Evolutionary conservation across 2,113 vertebrate species (phyloP), one percentile per base, ranked within the genome.

Genomic region (Panthera uncia): DNA sequence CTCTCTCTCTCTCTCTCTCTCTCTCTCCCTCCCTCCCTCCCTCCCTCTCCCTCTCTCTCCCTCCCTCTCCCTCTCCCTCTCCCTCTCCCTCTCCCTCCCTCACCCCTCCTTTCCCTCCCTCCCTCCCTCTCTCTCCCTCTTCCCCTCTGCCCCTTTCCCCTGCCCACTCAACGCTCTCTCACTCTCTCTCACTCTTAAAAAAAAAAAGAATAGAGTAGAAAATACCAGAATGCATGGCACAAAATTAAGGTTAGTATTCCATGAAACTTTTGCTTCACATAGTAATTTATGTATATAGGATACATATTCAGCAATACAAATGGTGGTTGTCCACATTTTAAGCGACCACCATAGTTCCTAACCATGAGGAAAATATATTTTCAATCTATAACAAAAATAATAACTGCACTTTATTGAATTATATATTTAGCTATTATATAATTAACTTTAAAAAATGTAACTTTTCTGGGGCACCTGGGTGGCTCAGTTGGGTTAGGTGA

Each of bases 331-430:
- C 10, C 41, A 23, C 74, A 12, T 82, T 91, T 73, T 36, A 95
- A 92, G 87, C 45, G 16, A 73, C 50, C 79, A 86, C 23, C 48
- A 19, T 89, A 86, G 36, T 93, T 83, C 29, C 68, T 88, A 91
- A 87, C 52, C 31, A 41, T 87, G 74, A 93, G 50, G 31, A 93
- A 95, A 91, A 85, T 92, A 14, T 65, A 23, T 91, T 96, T 93
- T 97, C 50, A 71, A 33, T 68, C 36, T 89, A 4, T 91, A 45
- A 83, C n/a, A 92, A 89, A 96, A 79, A 66, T 89, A 82, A 19
- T 81, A 76, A 88, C 29, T 55, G 38, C 0, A 73, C 27, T 82
- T 92, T 93, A 79, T 79, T 65, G 27, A 57, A 55, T 78, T 48
- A 48, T 29, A 48, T 76, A 76, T 29, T 76, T 95, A 38, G 36